Evolutionary conservation across 2,888 invertebrate species (phyloP).

Genomic region (Branchipolynoe longqiensis): DNA sequence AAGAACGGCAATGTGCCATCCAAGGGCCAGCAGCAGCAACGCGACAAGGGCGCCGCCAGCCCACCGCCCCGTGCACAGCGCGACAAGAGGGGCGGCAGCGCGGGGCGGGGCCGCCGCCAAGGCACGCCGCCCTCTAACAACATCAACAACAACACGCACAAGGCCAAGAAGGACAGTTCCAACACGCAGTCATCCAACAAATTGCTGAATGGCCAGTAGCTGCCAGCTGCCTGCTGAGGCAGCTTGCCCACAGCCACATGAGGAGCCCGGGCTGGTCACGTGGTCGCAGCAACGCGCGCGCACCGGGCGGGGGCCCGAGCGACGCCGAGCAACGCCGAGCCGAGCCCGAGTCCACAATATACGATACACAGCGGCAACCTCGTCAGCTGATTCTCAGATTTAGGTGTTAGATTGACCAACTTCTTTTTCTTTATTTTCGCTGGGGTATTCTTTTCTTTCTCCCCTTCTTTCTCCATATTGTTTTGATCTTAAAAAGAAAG

Average conservation of each 20-base stretch:
- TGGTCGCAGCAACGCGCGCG: not conserved
- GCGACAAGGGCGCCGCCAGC: not conserved
- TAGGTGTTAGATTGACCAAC: too few species aligned
- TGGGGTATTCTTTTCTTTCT: too few species aligned
- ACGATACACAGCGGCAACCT: not conserved
- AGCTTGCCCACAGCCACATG: too few species aligned
- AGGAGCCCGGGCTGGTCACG: not conserved
- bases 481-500: too few species aligned
- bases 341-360: too few species aligned
- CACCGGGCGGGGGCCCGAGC: too few species aligned
- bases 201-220: slow-evolving; percentile 41
- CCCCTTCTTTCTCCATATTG: too few species aligned
- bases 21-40: not conserved
- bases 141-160: slow-evolving; percentile 12
- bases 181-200: slow-evolving; percentile 44
- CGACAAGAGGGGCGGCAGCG: slow-evolving; percentile 8
- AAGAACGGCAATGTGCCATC: slow-evolving; percentile 31
- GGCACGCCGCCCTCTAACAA: slow-evolving; percentile 6
- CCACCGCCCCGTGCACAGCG: slow-evolving; percentile 18
- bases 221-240: not conserved
- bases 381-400: too few species aligned
- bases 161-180: slow-evolving; percentile 40
- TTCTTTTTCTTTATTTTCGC: too few species aligned
- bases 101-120: slow-evolving; percentile 30
- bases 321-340: too few species aligned